phyloP scores from a whole-genome alignment of 1,140 invertebrate species.

The Melanaphis sacchari region DNA sequence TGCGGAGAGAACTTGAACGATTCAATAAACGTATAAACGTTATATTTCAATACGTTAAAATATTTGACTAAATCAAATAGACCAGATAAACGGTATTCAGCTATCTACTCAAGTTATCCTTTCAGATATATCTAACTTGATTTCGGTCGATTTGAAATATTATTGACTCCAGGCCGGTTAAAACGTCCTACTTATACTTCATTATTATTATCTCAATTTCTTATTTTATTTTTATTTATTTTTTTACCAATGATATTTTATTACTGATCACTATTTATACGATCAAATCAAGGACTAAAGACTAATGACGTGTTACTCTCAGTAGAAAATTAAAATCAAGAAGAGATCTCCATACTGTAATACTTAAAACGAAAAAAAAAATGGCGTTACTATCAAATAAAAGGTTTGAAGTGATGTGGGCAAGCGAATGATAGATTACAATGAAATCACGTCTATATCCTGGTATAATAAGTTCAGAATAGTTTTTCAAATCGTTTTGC shows the following conservation, averaged over 20 bases:
- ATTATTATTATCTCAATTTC: not conserved
- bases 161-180: not conserved
- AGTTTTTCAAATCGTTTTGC: not conserved
- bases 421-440: not conserved
- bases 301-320: not conserved
- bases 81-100: not conserved
- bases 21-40: not conserved
- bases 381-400: not conserved
- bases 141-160: not conserved
- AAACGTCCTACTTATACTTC: not conserved
- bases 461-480: not conserved
- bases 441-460: not conserved
- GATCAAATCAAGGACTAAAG: too few species aligned
- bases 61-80: not conserved
- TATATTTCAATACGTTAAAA: not conserved
- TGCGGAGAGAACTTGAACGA: not conserved
- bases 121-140: not conserved
- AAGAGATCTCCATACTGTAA: too few species aligned
- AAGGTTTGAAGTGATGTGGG: not conserved
- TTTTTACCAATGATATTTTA: not conserved
- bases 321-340: not conserved
- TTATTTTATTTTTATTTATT: too few species aligned
- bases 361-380: too few species aligned
- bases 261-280: too few species aligned
- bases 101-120: not conserved